Evolutionary conservation across 2,113 vertebrate species (phyloP).

Genomic region (Catharus minimus): DNA sequence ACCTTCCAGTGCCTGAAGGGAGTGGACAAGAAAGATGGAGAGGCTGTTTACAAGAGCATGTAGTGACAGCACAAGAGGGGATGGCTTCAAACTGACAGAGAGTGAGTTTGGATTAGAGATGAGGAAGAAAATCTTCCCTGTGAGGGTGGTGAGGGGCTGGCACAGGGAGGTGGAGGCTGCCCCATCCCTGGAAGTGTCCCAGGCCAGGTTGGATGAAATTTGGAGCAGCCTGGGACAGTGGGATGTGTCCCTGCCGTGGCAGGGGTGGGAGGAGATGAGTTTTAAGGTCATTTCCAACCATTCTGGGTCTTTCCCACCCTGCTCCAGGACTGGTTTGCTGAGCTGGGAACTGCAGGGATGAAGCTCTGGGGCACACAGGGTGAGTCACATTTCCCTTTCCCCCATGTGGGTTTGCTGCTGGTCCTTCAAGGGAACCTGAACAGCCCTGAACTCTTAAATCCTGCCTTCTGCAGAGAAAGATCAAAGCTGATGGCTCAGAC

Average conservation of each 20-base stretch:
- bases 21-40: too few relatives aligned
- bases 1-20: too few relatives aligned
- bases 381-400: background rate
- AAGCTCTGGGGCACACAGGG: background rate
- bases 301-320: background rate
- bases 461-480: background rate
- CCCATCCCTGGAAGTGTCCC: background rate
- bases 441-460: fast-evolving
- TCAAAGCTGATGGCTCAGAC: background rate
- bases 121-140: background rate
- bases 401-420: background rate
- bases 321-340: background rate
- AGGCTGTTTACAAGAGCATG: background rate
- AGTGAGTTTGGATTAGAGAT: background rate
- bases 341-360: background rate
- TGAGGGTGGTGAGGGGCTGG: background rate
- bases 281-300: background rate
- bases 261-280: too few relatives aligned
- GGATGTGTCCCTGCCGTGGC: background rate
- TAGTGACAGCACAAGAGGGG: background rate
- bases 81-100: background rate
- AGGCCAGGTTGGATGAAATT: fast-evolving
- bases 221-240: fast-evolving
- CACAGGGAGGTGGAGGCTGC: background rate
- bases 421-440: background rate